phyloP scores from a whole-genome alignment of 2,888 invertebrate genomes.

The Sphecodes monilicornis region DNA sequence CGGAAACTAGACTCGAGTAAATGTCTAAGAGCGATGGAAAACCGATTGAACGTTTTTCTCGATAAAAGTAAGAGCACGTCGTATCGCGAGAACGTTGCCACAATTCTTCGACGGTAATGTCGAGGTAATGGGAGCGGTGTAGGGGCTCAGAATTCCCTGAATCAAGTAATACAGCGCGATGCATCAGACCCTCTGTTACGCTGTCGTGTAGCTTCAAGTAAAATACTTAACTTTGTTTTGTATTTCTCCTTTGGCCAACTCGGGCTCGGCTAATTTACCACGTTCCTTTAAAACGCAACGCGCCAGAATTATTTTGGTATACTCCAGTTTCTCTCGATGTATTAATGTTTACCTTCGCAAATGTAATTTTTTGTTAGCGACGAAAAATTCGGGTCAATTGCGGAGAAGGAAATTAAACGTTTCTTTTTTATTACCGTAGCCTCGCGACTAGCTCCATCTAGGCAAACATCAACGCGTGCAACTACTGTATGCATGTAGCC shows the following conservation, averaged over 20 bases:
- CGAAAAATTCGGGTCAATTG: neutral
- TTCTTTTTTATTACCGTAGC: neutral
- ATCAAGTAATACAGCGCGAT: constrained; percentile 44
- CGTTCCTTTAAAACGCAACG: neutral
- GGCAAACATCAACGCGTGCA: neutral
- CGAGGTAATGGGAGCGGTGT: constrained; percentile 52
- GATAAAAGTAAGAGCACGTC: constrained; percentile 71
- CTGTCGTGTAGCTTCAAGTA: constrained; percentile 24
- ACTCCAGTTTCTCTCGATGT: neutral
- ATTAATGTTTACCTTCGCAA: neutral
- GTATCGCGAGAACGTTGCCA: constrained; percentile 50
- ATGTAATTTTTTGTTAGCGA: neutral
- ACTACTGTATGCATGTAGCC: neutral
- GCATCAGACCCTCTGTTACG: constrained; percentile 36
- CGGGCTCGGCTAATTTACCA: neutral
- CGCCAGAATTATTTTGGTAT: neutral
- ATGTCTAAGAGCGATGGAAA: constrained; percentile 59
- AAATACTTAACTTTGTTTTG: constrained; percentile 4
- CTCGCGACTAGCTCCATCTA: neutral
- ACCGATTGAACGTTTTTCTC: constrained; percentile 66
- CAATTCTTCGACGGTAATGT: constrained; percentile 40
- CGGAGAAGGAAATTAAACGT: neutral
- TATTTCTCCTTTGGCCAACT: constrained; percentile 1
- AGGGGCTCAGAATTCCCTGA: constrained; percentile 31
- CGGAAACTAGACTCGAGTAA: constrained; percentile 51